phyloP scores from a whole-genome alignment of 2,797 vertebrate species.

The Luscinia megarhynchos region DNA sequence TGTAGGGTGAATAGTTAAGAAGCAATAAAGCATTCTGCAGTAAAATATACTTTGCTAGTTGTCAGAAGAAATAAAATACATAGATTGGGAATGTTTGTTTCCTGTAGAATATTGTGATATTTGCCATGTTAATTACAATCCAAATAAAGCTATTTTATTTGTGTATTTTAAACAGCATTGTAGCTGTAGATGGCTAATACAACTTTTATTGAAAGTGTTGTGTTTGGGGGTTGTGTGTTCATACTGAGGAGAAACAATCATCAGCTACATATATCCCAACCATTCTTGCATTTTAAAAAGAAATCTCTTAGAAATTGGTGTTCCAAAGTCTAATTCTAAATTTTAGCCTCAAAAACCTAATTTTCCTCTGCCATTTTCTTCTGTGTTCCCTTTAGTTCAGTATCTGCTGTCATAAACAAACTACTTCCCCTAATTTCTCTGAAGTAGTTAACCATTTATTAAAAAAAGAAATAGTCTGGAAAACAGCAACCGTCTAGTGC shows the following conservation, averaged over 20 bases:
- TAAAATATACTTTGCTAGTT: constrained; percentile 66
- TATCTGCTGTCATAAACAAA: neutral
- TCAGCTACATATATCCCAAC: neutral
- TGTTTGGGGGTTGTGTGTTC: constrained; percentile 11
- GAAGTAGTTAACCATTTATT: neutral
- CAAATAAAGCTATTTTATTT: constrained; percentile 68
- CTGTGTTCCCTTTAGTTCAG: neutral
- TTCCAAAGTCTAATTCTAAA: neutral
- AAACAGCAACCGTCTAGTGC: neutral
- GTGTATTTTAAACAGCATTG: constrained; percentile 24
- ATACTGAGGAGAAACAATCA: constrained; percentile 9
- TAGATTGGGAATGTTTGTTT: constrained; percentile 61
- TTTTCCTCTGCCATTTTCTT: neutral
- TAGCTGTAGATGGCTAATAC: constrained; percentile 57
- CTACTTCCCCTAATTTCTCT: neutral
- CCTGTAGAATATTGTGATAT: constrained; percentile 59
- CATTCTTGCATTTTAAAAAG: neutral
- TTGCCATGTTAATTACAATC: constrained; percentile 75
- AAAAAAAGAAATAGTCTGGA: neutral
- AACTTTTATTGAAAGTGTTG: constrained; percentile 42
- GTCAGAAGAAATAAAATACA: constrained; percentile 66
- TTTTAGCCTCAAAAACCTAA: neutral
- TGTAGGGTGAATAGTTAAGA: constrained; percentile 68
- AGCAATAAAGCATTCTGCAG: constrained; percentile 69
- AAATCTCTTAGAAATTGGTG: neutral